phyloP scores from a whole-genome alignment of 2,113 vertebrate genomes.

The Festucalex cinctus region DNA sequence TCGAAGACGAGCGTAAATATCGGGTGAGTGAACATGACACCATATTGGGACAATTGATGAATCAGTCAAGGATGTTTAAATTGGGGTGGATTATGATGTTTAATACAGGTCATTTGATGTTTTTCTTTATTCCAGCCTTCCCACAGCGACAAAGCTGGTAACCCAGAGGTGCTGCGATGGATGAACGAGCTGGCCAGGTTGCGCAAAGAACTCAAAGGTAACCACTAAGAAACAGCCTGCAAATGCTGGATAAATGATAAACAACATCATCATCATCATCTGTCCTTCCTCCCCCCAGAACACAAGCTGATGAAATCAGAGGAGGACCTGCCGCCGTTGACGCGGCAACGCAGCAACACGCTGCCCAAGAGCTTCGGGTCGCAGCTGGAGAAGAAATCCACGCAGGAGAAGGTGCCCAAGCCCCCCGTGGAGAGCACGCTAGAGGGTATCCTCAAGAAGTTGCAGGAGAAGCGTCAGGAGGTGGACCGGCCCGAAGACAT shows the following conservation, averaged over 20 bases:
- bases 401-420: conserved; percentile 79
- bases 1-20: conserved; percentile 95
- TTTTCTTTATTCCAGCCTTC: conserved; percentile 78
- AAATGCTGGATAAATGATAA: neutral
- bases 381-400: conserved; percentile 87
- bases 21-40: conserved; percentile 67
- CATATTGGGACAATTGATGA: neutral
- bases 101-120: too few relatives aligned
- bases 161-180: conserved; percentile 93
- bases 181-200: conserved; percentile 91
- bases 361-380: conserved; percentile 98
- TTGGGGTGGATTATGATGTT: too few relatives aligned
- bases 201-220: conserved; percentile 95
- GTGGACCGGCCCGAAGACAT: conserved; percentile 86
- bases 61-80: too few relatives aligned
- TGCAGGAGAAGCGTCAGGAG: conserved; percentile 89
- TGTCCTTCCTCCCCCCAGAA: conserved; percentile 64
- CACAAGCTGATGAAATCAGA: conserved; percentile 88
- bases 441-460: conserved; percentile 84
- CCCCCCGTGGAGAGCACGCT: conserved; percentile 86
- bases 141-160: conserved; percentile 91
- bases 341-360: conserved; percentile 93
- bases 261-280: too few relatives aligned
- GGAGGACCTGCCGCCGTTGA: conserved; percentile 84
- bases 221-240: neutral